These are phyloP conservation scores for Chaetodon trifasciatus DNA, from an alignment of 2,797 vertebrate species.

Conservation along the genomic window DNA sequence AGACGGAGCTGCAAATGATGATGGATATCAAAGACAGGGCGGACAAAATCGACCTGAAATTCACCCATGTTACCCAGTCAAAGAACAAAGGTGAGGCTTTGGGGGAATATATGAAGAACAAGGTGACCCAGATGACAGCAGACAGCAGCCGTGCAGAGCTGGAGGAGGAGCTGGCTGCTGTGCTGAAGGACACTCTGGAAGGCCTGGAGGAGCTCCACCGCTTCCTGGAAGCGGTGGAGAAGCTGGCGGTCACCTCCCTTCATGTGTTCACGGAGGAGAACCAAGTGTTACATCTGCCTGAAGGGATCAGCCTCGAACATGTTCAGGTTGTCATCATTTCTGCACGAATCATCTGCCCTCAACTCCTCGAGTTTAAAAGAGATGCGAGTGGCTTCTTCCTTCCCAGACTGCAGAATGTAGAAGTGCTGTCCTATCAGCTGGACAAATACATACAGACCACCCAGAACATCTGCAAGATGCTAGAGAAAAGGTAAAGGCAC, in stretches of 20 bases:
- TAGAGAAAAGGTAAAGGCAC: slow-evolving; percentile 71
- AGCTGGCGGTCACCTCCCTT: slow-evolving; percentile 79
- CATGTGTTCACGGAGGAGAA: slow-evolving; percentile 72
- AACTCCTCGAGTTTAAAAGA: slow-evolving; percentile 77
- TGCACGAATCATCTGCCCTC: slow-evolving; percentile 37
- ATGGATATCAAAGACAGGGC: slow-evolving; percentile 73
- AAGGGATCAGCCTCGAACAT: slow-evolving; percentile 2
- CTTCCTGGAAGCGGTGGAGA: slow-evolving; percentile 82
- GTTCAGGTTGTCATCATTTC: slow-evolving; percentile 58
- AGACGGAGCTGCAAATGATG: slow-evolving; percentile 69
- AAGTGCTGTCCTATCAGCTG: slow-evolving; percentile 75
- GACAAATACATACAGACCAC: slow-evolving; percentile 73
- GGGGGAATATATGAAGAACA: slow-evolving; percentile 60
- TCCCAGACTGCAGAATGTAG: slow-evolving; percentile 75
- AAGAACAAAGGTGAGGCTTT: slow-evolving; percentile 60
- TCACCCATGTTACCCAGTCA: slow-evolving; percentile 59
- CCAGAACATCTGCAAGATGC: slow-evolving; percentile 64
- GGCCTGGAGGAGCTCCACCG: slow-evolving; percentile 73
- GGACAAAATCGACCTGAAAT: slow-evolving; percentile 42
- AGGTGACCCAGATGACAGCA: slow-evolving; percentile 33
- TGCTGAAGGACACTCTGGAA: slow-evolving; percentile 66
- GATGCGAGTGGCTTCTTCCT: slow-evolving; percentile 73
- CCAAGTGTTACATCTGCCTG: slow-evolving; percentile 49
- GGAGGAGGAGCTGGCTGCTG: slow-evolving; percentile 69
- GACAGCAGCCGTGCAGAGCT: slow-evolving; percentile 56